Evolutionary conservation across 2,113 vertebrate species (phyloP).

Genomic region (Perca fluviatilis): DNA sequence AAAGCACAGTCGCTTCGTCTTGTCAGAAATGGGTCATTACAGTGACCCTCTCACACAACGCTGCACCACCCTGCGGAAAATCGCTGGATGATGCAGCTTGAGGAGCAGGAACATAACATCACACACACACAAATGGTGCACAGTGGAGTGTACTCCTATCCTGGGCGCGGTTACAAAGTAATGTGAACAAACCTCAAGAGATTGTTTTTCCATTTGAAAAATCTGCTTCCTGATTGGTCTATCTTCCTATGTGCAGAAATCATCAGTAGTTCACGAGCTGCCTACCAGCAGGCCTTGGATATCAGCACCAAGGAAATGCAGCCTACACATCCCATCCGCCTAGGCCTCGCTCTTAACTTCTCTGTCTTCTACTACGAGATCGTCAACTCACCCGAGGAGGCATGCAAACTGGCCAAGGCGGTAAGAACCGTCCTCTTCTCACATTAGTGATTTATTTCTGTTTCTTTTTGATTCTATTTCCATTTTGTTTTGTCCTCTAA

Average conservation of each 20-base stretch:
- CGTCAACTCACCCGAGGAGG: slow-evolving; percentile 91
- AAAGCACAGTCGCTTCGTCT: too few species aligned
- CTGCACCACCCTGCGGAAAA: too few species aligned
- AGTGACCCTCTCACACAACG: too few species aligned
- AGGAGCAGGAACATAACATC: not conserved
- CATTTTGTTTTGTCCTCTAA: not conserved
- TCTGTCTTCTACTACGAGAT: slow-evolving; percentile 98
- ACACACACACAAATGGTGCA: not conserved
- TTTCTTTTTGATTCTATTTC: not conserved
- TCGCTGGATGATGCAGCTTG: too few species aligned
- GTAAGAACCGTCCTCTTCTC: slow-evolving; percentile 77
- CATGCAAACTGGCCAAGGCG: slow-evolving; percentile 93
- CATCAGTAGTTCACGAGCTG: slow-evolving; percentile 89
- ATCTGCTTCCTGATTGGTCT: not conserved
- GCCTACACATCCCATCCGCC: slow-evolving; percentile 96
- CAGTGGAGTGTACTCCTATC: not conserved
- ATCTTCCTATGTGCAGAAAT: slow-evolving; percentile 79
- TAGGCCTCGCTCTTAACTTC: slow-evolving; percentile 98
- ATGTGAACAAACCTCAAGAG: not conserved
- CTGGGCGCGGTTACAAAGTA: not conserved
- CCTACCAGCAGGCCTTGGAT: slow-evolving; percentile 92
- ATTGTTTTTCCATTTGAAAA: slow-evolving; percentile 4
- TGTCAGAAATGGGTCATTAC: too few species aligned
- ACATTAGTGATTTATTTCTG: not conserved
- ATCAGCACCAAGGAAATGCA: slow-evolving; percentile 93